These are phyloP conservation scores for Chaetura pelagica DNA, from an alignment of 2,113 vertebrate species.

Conservation along the genomic window DNA sequence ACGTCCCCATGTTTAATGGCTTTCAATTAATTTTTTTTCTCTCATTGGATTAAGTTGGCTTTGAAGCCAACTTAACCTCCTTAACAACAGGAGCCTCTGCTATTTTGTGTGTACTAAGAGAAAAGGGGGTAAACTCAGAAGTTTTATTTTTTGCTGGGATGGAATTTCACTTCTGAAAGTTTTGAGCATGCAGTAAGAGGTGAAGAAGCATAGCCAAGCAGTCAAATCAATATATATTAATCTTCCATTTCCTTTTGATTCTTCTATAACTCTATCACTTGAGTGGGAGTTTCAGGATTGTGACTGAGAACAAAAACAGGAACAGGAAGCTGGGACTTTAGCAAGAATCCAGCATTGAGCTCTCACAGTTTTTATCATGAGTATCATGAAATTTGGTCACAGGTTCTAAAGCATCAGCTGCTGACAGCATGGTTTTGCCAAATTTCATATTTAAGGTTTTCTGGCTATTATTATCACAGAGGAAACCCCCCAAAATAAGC, in stretches of 20 bases:
- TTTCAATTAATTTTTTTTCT: background rate
- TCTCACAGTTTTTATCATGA: background rate
- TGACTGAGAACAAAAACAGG: background rate
- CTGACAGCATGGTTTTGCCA: background rate
- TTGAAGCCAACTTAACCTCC: background rate
- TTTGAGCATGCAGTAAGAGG: background rate
- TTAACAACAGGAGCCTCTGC: rapidly evolving
- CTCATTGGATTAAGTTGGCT: background rate
- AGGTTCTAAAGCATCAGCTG: background rate
- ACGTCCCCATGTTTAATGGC: background rate
- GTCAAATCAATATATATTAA: background rate
- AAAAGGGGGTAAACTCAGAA: background rate
- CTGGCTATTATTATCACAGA: background rate
- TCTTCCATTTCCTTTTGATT: background rate
- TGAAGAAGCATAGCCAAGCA: background rate
- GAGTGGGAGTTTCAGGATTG: background rate
- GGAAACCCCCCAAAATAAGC: background rate
- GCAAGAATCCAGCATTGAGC: background rate
- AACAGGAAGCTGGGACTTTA: background rate
- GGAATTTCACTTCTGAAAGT: background rate
- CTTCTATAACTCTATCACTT: background rate
- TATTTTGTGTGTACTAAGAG: background rate
- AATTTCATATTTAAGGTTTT: background rate
- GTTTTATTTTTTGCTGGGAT: background rate
- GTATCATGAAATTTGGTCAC: background rate